Conservation (phyloP, 2,888 invertebrate genomes). For the Herminia tarsipennalis region DNA sequence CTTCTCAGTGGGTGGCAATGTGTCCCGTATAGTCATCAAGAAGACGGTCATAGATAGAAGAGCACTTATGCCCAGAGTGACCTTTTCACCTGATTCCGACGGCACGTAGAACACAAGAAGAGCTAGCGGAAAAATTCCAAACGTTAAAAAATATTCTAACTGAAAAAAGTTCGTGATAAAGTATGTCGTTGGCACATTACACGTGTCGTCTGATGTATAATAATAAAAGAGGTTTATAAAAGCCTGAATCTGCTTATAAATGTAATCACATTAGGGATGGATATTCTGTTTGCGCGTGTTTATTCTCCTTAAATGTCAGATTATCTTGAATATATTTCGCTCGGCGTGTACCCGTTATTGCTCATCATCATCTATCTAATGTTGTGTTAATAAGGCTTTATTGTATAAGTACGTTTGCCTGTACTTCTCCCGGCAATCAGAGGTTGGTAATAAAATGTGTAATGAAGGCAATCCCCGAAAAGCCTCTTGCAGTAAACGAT, state of each 20-base stretch:
- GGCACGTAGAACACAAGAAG: conserved; percentile 95
- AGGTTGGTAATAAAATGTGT: conserved; percentile 24
- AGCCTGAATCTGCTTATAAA: conserved; percentile 8
- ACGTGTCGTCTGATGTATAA: neutral
- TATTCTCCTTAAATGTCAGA: no score
- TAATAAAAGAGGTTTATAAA: conserved; percentile 16
- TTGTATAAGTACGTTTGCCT: conserved; percentile 12
- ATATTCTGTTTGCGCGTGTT: conserved; percentile 18
- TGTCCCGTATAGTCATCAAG: conserved; percentile 94
- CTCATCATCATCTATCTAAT: conserved; percentile 12
- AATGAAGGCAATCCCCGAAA: conserved; percentile 28
- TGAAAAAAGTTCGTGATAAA: conserved; percentile 1
- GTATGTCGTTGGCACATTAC: neutral
- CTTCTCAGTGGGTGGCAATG: conserved; percentile 94
- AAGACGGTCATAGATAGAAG: conserved; percentile 96
- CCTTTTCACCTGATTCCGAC: conserved; percentile 95
- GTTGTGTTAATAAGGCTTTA: conserved; percentile 8
- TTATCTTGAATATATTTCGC: no score
- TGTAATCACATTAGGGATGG: conserved; percentile 8
- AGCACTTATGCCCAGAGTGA: conserved; percentile 94
- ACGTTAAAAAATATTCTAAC: conserved; percentile 5
- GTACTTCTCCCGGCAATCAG: conserved; percentile 13
- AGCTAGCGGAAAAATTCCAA: conserved; percentile 77
- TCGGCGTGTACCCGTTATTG: conserved; percentile 6
- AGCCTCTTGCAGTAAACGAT: conserved; percentile 35